Conservation (phyloP, 92 coral and sea anemone species). For the Palythoa heliodiscus region DNA sequence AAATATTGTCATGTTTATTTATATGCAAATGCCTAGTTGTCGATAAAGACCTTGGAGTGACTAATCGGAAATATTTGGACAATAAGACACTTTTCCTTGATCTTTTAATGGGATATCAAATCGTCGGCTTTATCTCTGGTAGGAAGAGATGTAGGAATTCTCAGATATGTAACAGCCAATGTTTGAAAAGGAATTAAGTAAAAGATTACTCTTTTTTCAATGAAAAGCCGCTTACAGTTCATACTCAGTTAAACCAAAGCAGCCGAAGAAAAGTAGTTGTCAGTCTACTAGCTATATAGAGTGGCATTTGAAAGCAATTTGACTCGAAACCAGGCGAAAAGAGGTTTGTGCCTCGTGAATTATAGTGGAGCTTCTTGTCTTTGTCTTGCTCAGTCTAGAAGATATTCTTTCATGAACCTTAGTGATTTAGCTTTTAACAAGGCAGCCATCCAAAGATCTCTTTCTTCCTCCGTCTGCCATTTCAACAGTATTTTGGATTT, state of each 20-base stretch:
- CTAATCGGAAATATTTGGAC: not conserved
- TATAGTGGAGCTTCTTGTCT: not conserved
- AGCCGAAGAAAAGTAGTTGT: too few species aligned
- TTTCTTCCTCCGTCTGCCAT: slow-evolving; percentile 30
- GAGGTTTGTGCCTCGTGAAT: not conserved
- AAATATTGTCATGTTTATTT: not conserved
- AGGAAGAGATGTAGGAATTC: not conserved
- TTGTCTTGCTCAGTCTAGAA: not conserved
- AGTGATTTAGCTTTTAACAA: slow-evolving; percentile 25
- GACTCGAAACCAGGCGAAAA: not conserved
- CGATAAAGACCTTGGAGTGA: not conserved
- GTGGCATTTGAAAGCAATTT: too few species aligned
- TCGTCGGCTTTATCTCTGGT: not conserved
- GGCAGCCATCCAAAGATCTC: slow-evolving; percentile 39
- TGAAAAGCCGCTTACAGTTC: too few species aligned
- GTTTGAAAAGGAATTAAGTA: not conserved
- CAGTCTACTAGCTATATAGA: too few species aligned
- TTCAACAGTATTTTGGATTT: slow-evolving; percentile 21
- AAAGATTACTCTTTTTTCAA: not conserved
- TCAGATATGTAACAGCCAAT: not conserved
- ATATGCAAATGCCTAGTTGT: not conserved
- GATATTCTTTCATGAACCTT: slow-evolving; percentile 23
- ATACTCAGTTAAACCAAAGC: too few species aligned
- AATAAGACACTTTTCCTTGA: not conserved
- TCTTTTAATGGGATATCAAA: not conserved